phyloP scores from a whole-genome alignment of 1,140 invertebrate species.

The Phymastichus coffea region DNA sequence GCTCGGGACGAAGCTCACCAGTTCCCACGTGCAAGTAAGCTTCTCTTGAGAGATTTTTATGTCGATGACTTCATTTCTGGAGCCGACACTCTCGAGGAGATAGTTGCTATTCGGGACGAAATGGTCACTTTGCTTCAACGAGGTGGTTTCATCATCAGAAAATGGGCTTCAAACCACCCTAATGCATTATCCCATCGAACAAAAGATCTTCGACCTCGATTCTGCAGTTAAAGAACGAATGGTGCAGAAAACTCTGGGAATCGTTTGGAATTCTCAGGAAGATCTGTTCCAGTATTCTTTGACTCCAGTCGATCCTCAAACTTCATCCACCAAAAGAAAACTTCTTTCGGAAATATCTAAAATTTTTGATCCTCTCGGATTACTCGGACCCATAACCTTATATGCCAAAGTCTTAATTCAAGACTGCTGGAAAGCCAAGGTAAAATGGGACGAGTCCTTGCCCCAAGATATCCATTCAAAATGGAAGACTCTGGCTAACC shows the following conservation, averaged over 20 bases:
- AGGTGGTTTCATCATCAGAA: constrained; percentile 15
- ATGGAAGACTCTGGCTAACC: too few species aligned
- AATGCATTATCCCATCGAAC: not conserved
- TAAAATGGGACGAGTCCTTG: too few species aligned
- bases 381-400: too few species aligned
- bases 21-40: constrained; percentile 23
- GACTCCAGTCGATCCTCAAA: too few species aligned
- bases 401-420: too few species aligned
- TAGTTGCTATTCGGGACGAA: constrained; percentile 6
- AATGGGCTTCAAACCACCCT: constrained; percentile 20
- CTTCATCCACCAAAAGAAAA: too few species aligned
- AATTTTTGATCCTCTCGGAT: too few species aligned
- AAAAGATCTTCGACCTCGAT: not conserved
- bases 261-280: not conserved
- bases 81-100: not conserved
- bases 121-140: not conserved
- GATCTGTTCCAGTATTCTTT: too few species aligned
- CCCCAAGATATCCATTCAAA: too few species aligned
- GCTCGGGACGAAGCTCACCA: constrained; percentile 29
- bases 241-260: not conserved
- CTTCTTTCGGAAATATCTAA: too few species aligned
- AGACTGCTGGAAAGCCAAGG: too few species aligned
- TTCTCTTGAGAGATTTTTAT: not conserved
- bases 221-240: not conserved
- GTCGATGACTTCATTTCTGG: too few species aligned